Evolutionary conservation across 92 coral and sea anemone species (phyloP), one percentile per base, ranked within the genome.

Genomic region (Porites lobata): DNA sequence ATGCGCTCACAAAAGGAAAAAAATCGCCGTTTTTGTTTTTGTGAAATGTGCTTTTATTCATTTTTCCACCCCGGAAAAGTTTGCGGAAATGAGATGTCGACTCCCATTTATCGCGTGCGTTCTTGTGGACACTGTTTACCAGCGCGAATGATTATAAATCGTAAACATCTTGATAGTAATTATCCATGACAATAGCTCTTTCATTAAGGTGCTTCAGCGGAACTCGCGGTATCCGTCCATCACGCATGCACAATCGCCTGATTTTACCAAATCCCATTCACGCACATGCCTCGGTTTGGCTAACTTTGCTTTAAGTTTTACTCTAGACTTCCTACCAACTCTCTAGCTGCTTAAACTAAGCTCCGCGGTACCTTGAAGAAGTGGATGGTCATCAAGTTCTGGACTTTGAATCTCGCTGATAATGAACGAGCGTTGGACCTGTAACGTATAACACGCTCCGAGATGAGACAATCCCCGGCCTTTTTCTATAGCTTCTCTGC

Each of bases 21-120:
- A 11, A 51, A 8, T 26, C 29, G 15, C 26, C 29, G 65, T 80
- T 50, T 38, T 38, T 38, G 47, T 38, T 38, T 38, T 38, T 38
- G 5, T 38, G 47, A 38, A 38, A 38, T 38, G 47, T 38, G 47
- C 47, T 38, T 38, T 38, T 38, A 38, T 38, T 38, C 47, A 38
- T 38, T 38, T 38, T 38, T 38, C 65, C 38, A 67, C 74, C 74
- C 50, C 75, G 47, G 73, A 69, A 57, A 9, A 14, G 13, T 66
- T 68, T 12, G 20, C 65, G 76, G 65, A 80, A 68, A 66, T 80
- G 63, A 24, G n/a, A 67, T 64, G 21, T 20, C 51, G 26, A 65
- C 20, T 75, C 24, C 52, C 24, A 80, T 22, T 68, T 68, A 68
- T 65, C 53, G 76, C 85, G 85, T 80, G 75, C 26, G 54, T 51